A percentile compares a stretch with the other conserved stretches of the same genome.
Conservation (phyloP, 2,888 invertebrate species). For the Trachelus stipa region DNA sequence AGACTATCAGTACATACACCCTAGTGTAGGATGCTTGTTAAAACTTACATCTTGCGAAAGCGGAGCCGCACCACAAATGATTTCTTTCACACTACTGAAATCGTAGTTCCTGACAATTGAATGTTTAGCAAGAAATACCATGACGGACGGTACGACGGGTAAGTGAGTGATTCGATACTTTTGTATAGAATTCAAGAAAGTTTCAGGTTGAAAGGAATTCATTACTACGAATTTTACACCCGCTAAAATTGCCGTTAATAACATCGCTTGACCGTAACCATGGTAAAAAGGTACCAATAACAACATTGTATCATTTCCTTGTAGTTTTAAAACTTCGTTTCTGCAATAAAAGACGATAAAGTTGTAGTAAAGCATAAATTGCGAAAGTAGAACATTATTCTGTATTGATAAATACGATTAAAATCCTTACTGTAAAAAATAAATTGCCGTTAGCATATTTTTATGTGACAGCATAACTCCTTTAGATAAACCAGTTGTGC, state of each 20-base stretch:
- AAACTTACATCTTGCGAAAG: slow-evolving; percentile 60
- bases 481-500: slow-evolving; percentile 79
- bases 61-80: slow-evolving; percentile 68
- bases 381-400: not conserved
- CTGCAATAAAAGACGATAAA: slow-evolving; percentile 27
- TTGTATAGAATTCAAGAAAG: slow-evolving; percentile 42
- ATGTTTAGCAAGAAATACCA: slow-evolving; percentile 68
- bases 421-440: not conserved
- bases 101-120: slow-evolving; percentile 66
- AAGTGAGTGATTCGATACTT: slow-evolving; percentile 47
- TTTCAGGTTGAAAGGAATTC: slow-evolving; percentile 42
- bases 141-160: slow-evolving; percentile 68
- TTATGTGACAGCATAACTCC: slow-evolving; percentile 79
- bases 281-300: slow-evolving; percentile 44
- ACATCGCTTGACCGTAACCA: slow-evolving; percentile 38
- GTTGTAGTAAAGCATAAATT: not conserved
- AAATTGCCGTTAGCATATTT: slow-evolving; percentile 68
- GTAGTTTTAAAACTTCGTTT: not conserved
- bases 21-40: not conserved
- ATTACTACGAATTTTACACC: slow-evolving; percentile 32
- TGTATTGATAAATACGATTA: not conserved
- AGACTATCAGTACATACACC: not conserved
- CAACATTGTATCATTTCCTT: slow-evolving; percentile 25
- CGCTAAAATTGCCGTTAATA: not conserved
- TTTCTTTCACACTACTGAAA: slow-evolving; percentile 61